These are phyloP conservation scores for Trissolcus brochymenae DNA, from an alignment of 2,888 invertebrate species.

Conservation along the genomic window DNA sequence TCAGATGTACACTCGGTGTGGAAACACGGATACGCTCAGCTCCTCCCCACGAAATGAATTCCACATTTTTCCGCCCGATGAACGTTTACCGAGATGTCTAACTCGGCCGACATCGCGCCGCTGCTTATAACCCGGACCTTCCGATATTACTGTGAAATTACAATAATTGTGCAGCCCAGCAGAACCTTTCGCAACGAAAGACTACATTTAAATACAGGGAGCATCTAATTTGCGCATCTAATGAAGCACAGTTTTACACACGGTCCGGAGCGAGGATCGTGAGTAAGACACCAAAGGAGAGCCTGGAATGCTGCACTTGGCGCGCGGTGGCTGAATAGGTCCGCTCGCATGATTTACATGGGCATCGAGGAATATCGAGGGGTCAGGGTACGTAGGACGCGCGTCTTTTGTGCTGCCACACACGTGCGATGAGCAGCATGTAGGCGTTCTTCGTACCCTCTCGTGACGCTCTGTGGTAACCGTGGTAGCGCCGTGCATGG, in stretches of 20 bases:
- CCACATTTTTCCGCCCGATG: conserved; percentile 13
- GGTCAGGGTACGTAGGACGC: conserved; percentile 47
- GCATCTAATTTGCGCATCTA: conserved; percentile 42
- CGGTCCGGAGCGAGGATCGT: conserved; percentile 39
- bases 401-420: conserved; percentile 39
- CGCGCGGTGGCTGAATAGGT: conserved; percentile 61
- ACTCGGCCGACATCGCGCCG: conserved; percentile 8
- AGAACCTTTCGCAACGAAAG: background rate
- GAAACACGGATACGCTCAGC: conserved; percentile 73
- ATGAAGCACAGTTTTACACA: conserved; percentile 18
- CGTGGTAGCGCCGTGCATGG: conserved; percentile 69
- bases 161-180: conserved; percentile 2
- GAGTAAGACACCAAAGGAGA: conserved; percentile 16
- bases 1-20: conserved; percentile 76
- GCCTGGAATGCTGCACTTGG: conserved; percentile 17
- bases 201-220: conserved; percentile 16
- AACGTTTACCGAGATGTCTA: conserved; percentile 7
- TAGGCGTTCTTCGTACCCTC: conserved; percentile 54
- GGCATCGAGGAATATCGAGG: conserved; percentile 57
- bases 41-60: conserved; percentile 42
- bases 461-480: conserved; percentile 70
- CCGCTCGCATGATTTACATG: conserved; percentile 68
- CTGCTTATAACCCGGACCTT: background rate
- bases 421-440: conserved; percentile 54
- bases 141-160: background rate